phyloP scores from a whole-genome alignment of 2,113 vertebrate genomes.

The Athene noctua region DNA sequence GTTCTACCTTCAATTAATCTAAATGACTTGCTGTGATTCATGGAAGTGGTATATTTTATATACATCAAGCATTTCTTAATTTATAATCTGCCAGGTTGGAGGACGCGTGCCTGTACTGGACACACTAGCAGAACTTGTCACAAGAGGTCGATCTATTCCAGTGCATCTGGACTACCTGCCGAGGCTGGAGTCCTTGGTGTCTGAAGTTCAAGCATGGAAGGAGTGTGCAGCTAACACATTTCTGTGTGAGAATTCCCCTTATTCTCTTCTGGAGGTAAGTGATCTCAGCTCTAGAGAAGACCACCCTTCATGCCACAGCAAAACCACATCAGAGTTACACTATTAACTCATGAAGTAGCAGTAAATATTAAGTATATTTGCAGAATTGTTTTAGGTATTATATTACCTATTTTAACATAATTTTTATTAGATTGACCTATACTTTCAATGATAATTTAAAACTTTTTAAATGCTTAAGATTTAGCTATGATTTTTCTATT shows the following conservation, averaged over 20 bases:
- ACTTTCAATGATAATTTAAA: neutral
- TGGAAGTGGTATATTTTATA: neutral
- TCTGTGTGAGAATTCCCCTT: constrained; percentile 80
- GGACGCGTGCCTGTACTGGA: constrained; percentile 79
- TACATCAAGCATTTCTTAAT: neutral
- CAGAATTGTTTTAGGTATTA: neutral
- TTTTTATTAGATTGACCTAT: neutral
- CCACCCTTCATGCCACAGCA: neutral
- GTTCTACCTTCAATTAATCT: neutral
- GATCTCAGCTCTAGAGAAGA: neutral
- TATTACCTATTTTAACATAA: neutral
- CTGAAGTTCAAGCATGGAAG: constrained; percentile 89
- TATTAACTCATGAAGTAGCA: neutral
- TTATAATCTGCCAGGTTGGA: constrained; percentile 66
- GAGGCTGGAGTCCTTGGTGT: constrained; percentile 83
- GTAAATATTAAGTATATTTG: neutral
- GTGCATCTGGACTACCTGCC: constrained; percentile 88
- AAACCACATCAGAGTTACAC: neutral
- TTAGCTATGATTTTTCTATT: neutral
- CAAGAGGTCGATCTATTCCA: constrained; percentile 84
- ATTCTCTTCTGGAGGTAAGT: constrained; percentile 88
- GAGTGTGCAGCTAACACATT: constrained; percentile 85
- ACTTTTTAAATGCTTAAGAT: neutral
- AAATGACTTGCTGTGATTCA: neutral
- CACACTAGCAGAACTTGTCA: constrained; percentile 82